A percentile compares a stretch with the other conserved stretches of the same genome.
phyloP scores from a whole-genome alignment of 37 sponge, comb jelly and placozoan genomes.

The Aplysina aerophoba region DNA sequence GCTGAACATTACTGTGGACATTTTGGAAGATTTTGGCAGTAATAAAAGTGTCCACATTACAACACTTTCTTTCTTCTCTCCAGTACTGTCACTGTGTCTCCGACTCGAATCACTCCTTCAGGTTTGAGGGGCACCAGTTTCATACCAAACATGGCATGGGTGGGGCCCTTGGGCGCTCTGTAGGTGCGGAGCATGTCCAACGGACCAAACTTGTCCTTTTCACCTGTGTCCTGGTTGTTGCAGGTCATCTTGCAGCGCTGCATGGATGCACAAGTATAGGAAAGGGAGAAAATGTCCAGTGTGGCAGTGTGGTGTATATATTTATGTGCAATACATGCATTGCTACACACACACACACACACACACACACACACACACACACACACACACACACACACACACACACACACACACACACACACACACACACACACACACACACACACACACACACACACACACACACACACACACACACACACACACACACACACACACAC shows the following conservation, averaged over 20 bases:
- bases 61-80: conserved; percentile 41
- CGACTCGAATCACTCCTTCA: conserved; percentile 48
- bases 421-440: neutral
- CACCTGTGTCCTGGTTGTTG: conserved; percentile 73
- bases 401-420: neutral
- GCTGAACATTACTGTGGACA: too few relatives aligned
- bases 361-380: neutral
- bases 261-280: neutral
- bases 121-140: conserved; percentile 60
- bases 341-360: neutral
- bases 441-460: conserved; percentile 30
- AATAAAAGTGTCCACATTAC: too few relatives aligned
- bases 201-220: conserved; percentile 76
- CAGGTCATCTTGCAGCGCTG: conserved; percentile 85
- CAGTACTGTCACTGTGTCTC: conserved; percentile 73
- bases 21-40: too few relatives aligned
- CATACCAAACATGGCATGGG: conserved; percentile 75
- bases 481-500: neutral
- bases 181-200: conserved; percentile 74
- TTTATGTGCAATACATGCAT: neutral
- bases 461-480: neutral
- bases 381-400: conserved; percentile 32
- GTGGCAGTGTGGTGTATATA: neutral
- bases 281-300: neutral
- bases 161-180: conserved; percentile 80